Evolutionary conservation across 2,113 vertebrate genomes (phyloP).

Genomic region (Loxodonta africana): DNA sequence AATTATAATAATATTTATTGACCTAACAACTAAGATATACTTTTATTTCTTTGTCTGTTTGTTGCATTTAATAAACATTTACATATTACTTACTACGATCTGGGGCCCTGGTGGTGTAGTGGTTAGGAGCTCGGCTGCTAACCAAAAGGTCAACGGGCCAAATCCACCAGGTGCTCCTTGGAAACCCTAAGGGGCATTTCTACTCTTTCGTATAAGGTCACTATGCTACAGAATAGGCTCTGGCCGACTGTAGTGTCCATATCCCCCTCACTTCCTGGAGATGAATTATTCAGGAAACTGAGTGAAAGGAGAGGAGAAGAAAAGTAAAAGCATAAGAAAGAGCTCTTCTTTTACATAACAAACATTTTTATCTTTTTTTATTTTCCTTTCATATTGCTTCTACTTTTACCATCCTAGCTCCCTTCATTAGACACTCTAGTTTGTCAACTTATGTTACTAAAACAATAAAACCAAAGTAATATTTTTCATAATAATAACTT

Average conservation of each 20-base stretch:
- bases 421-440: neutral
- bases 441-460: neutral
- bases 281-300: neutral
- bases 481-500: neutral
- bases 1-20: neutral
- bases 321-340: neutral
- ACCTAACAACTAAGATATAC: neutral
- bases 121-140: no score
- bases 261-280: fast-evolving
- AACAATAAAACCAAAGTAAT: neutral
- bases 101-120: no score
- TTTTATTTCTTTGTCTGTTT: neutral
- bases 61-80: neutral
- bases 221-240: no score
- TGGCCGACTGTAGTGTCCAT: fast-evolving
- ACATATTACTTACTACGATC: neutral
- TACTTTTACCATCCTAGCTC: neutral
- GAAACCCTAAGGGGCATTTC: no score
- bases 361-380: neutral
- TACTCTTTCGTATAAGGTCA: no score
- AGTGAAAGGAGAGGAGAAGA: fast-evolving
- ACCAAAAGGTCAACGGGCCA: no score
- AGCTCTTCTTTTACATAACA: neutral
- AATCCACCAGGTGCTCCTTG: no score
- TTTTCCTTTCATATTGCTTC: neutral